A percentile compares a stretch with the other conserved stretches of the same genome.
Conservation (phyloP, 2,113 vertebrate species). For the Uropsilus gracilis region DNA sequence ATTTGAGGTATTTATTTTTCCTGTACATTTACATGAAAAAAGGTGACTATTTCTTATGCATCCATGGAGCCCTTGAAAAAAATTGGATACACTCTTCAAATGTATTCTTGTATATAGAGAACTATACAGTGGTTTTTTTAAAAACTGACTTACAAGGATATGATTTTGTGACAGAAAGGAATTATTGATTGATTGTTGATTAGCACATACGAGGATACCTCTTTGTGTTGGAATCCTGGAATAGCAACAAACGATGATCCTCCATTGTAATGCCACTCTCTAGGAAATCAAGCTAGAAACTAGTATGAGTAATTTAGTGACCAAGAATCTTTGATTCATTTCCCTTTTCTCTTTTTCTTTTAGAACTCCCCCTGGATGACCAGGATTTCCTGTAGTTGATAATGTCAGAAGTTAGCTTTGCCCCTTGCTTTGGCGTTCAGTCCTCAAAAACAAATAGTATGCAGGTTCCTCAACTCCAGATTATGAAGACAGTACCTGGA, state of each 20-base stretch:
- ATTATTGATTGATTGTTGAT: conserved; percentile 15
- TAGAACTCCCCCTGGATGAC: conserved; percentile 81
- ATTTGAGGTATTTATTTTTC: conserved; percentile 52
- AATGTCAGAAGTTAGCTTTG: conserved; percentile 68
- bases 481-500: conserved; percentile 83
- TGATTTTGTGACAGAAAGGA: neutral
- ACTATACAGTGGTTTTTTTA: neutral
- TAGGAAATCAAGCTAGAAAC: neutral
- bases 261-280: conserved; percentile 34
- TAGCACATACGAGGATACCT: neutral
- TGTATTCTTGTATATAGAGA: conserved; percentile 20
- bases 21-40: conserved; percentile 31
- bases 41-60: conserved; percentile 31
- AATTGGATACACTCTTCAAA: neutral
- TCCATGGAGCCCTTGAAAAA: conserved; percentile 37
- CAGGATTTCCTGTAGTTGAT: conserved; percentile 72
- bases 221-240: neutral
- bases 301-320: conserved; percentile 52
- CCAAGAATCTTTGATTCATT: conserved; percentile 32
- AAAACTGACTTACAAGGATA: neutral
- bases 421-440: conserved; percentile 66
- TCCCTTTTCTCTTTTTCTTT: conserved; percentile 68
- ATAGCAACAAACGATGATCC: conserved; percentile 38
- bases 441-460: conserved; percentile 81
- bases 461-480: conserved; percentile 81